phyloP scores from a whole-genome alignment of 2,797 vertebrate species.

The Neomorphus geoffroyi region DNA sequence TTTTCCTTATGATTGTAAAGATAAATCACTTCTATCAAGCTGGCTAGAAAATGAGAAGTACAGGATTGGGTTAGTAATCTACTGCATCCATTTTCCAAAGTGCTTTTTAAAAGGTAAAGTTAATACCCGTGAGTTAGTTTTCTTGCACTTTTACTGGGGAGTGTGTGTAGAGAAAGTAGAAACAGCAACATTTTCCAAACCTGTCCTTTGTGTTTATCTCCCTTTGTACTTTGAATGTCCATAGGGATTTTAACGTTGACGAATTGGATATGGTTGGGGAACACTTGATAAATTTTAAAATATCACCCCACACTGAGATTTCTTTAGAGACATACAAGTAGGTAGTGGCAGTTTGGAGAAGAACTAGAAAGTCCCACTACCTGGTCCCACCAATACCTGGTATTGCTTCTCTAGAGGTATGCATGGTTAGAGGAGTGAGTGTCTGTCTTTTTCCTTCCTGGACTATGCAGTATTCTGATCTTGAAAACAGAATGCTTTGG shows the following conservation, averaged over 20 bases:
- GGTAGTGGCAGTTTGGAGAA: neutral
- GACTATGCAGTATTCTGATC: neutral
- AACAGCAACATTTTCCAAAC: neutral
- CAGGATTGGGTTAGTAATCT: neutral
- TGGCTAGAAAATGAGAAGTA: neutral
- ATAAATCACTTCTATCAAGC: neutral
- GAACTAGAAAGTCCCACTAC: neutral
- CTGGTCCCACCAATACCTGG: neutral
- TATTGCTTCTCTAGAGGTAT: neutral
- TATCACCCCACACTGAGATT: neutral
- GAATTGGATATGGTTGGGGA: neutral
- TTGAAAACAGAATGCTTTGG: neutral
- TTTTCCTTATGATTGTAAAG: neutral
- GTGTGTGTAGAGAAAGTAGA: neutral
- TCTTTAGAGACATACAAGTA: neutral
- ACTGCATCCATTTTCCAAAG: neutral
- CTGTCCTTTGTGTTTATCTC: rapidly evolving
- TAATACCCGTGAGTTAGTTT: neutral
- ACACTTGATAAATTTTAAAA: neutral
- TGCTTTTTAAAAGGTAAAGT: neutral
- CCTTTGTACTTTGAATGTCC: neutral
- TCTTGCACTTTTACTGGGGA: neutral
- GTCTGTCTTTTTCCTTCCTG: neutral
- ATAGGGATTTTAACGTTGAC: neutral
- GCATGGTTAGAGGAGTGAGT: neutral